phyloP scores from a whole-genome alignment of 1,140 invertebrate species.

The Ylistrum balloti region DNA sequence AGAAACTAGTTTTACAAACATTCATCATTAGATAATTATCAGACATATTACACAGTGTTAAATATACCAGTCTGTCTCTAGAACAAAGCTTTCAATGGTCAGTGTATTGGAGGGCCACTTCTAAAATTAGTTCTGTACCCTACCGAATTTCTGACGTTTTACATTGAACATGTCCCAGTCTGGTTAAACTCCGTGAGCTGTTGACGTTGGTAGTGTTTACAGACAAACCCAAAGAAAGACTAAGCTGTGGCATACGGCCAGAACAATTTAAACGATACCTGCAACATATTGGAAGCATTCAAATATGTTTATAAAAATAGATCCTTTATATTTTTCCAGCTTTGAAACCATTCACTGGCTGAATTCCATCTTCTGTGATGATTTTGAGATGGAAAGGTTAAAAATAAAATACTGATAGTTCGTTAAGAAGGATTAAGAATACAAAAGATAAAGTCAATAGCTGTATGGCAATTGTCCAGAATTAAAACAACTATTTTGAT shows the following conservation, averaged over 20 bases:
- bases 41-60: background rate
- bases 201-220: constrained; percentile 4
- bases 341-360: background rate
- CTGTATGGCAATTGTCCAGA: background rate
- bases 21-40: constrained; percentile 36
- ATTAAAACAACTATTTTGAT: background rate
- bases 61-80: background rate
- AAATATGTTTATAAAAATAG: background rate
- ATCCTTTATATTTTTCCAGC: background rate
- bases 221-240: background rate
- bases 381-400: background rate
- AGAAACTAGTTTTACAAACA: background rate
- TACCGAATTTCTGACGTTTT: constrained; percentile 9
- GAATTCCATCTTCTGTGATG: background rate
- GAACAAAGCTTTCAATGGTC: background rate
- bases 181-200: background rate
- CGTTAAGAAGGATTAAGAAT: background rate
- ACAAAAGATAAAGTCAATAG: background rate
- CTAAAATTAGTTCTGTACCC: background rate
- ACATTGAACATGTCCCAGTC: background rate
- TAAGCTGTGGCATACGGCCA: background rate
- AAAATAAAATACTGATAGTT: background rate
- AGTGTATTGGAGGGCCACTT: background rate
- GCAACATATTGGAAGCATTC: background rate
- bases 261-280: background rate